Evolutionary conservation across 2,888 invertebrate species (phyloP), one percentile per base, ranked within the genome.

Genomic region (Taenaris catops): DNA sequence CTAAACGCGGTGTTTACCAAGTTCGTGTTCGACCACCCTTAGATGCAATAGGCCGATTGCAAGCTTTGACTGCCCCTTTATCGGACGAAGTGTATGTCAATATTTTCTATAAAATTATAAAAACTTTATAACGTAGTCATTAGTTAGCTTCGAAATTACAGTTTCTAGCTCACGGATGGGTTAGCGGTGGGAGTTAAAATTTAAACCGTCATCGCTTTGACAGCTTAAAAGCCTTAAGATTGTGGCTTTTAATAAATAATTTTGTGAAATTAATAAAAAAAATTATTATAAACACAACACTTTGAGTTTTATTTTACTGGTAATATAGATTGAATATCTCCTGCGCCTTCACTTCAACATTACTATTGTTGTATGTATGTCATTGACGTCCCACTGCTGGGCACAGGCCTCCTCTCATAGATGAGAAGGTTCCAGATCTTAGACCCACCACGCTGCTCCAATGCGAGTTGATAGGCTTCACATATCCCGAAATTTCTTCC

Each of bases 261-360:
- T 84, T 86, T 84, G 84, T 84, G 84, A 83, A 83, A 81, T 81
- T 84, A 86, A 84, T 83, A 83, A 83, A 83, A 81, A 83, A 83
- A 78, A 62, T n/a, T 66, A 68, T 71, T 65, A 69, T 71, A 75
- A 65, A 69, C 53, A 53, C 49, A 49, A 16, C 12, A 17, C 6
- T 21, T 31, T 34, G 32, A 12, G 17, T 51, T 48, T 53, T 37
- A 45, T 49, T 49, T 26, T 21, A 19, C 27, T n/a, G n/a, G n/a
- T n/a, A n/a, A 14, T 14, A 14, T 14, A 14, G 4, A 14, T 14
- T 14, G 14, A 14, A n/a, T n/a, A n/a, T n/a, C n/a, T n/a, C n/a
- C n/a, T n/a, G n/a, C n/a, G n/a, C n/a, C n/a, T n/a, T n/a, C n/a
- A n/a, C n/a, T n/a, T n/a, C n/a, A n/a, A n/a, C n/a, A n/a, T n/a